Base-by-base conservation (phyloP, 2,113 vertebrate genomes). In the Sarotherodon lohbergeri region DNA sequence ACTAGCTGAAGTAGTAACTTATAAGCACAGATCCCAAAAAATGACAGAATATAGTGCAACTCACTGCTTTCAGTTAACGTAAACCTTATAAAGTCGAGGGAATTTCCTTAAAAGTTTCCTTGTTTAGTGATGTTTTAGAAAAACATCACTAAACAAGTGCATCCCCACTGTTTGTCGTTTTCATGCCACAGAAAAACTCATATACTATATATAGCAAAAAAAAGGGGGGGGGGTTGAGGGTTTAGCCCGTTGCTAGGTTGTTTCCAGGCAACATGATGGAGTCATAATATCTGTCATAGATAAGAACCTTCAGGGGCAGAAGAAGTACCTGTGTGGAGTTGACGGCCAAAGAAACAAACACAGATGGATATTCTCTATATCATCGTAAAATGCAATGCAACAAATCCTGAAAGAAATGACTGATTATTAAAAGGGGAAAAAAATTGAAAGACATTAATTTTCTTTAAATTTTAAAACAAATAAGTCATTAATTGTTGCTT, bases 201-300 rank as follows among this genome's bases (percentile, higher is more conserved):
- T 59, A 59, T 32, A 61, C 2, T 61, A 32, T 9, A 59, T 59
- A 32, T 0, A 59, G 4, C 6, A 4, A 9, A 5, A 2, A 9
- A 9, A 3, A 1, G 0, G 0, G 1, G 7, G 13, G 34, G 34
- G 34, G 7, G 4, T 22, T 22, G 32, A 1, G 5, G 32, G 32
- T 43, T 10, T 63, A 36, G 3, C 61, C 32, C 1, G 4, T 66
- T 66, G 61, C 10, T 66, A 36, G 61, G 17, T n/a, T 32, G 32
- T 7, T 36, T 19, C 34, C 61, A 39, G 63, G 63, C 63, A 68
- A 41, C 34, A 8, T 3, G 10, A 68, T 68, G n/a, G 63, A 41
- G 7, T 41, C 63, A 68, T 66, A 66, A 66, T 68, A 22, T 68
- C 63, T 8, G 34, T 39, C n/a, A 14, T 71, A 24, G 36, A 43